A percentile compares a stretch with the other conserved stretches of the same genome.
These are phyloP conservation scores for Epiblema foenella DNA, from an alignment of 2,888 invertebrate genomes.

Conservation along the genomic window DNA sequence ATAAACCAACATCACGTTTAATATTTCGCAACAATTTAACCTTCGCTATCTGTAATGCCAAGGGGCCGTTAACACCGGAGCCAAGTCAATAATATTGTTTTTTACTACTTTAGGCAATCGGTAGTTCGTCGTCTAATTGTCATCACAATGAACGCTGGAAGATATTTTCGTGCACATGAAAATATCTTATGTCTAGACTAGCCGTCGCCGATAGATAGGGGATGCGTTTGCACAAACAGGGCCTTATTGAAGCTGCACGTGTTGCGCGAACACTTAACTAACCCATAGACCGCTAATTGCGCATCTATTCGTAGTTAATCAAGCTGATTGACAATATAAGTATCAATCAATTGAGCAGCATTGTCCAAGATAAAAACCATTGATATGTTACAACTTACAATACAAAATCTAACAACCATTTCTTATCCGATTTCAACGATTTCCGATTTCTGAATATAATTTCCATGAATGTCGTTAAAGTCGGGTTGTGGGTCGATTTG, in stretches of 20 bases:
- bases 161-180: slow-evolving; percentile 28
- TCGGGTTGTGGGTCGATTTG: too few species aligned
- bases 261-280: slow-evolving; percentile 3
- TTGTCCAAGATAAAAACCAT: slow-evolving; percentile 12
- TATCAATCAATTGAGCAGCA: slow-evolving; percentile 47
- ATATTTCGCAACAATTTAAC: slow-evolving; percentile 37
- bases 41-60: slow-evolving; percentile 24
- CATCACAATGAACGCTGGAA: slow-evolving; percentile 29
- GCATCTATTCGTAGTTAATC: slow-evolving; percentile 23
- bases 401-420: too few species aligned
- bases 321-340: slow-evolving; percentile 25
- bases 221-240: not conserved
- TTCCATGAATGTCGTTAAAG: not conserved
- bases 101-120: slow-evolving; percentile 17
- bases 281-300: slow-evolving; percentile 7
- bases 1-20: slow-evolving; percentile 16
- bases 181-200: slow-evolving; percentile 15
- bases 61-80: slow-evolving; percentile 29
- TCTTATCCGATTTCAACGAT: too few species aligned
- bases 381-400: not conserved
- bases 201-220: not conserved
- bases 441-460: not conserved
- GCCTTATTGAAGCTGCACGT: not conserved
- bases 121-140: slow-evolving; percentile 5
- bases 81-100: slow-evolving; percentile 29